These are phyloP conservation scores for Euclidia mi DNA, from an alignment of 2,888 invertebrate genomes.

Conservation along the genomic window DNA sequence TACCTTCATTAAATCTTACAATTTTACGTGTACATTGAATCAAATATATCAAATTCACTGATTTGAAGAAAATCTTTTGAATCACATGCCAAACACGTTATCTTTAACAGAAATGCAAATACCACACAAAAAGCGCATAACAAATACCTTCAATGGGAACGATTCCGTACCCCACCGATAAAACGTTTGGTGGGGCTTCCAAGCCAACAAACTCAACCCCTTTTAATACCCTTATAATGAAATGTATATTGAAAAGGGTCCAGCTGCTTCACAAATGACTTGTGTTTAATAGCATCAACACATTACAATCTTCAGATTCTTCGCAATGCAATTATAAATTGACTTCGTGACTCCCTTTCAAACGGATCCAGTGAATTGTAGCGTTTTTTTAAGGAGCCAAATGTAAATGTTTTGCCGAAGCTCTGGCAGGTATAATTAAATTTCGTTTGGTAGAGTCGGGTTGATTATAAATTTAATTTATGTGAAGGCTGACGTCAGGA, in stretches of 20 bases:
- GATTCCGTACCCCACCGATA: constrained; percentile 3
- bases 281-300: constrained; percentile 21
- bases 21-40: no score
- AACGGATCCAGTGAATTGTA: constrained; percentile 72
- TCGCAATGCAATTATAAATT: constrained; percentile 65
- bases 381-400: constrained; percentile 75
- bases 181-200: constrained; percentile 9
- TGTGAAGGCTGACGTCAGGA: constrained; percentile 78
- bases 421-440: constrained; percentile 85
- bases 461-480: constrained; percentile 89
- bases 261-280: constrained; percentile 18
- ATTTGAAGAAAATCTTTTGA: no score
- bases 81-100: no score
- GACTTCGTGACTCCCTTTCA: constrained; percentile 61
- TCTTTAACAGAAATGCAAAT: background rate
- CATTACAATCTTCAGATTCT: constrained; percentile 23
- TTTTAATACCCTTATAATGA: constrained; percentile 16
- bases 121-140: background rate
- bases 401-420: constrained; percentile 84
- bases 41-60: no score
- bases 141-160: background rate
- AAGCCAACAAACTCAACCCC: constrained; percentile 8
- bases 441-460: constrained; percentile 81
- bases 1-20: no score
- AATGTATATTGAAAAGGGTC: constrained; percentile 21